These are phyloP conservation scores for Aphaenogaster floridana DNA, from an alignment of 1,140 invertebrate species.

Conservation along the genomic window DNA sequence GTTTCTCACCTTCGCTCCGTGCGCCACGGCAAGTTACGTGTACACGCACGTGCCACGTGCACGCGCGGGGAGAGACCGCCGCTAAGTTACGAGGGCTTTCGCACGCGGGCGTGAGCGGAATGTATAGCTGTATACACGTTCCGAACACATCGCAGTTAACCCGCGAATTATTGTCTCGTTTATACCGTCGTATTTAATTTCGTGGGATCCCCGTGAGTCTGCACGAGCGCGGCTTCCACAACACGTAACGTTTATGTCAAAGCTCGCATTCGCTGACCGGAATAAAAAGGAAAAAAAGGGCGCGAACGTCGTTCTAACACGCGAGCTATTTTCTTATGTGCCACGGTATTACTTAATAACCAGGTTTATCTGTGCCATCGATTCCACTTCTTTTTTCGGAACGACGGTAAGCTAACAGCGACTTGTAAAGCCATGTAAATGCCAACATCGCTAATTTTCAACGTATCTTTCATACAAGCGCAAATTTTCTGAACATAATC, in stretches of 20 bases:
- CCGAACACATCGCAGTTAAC: conserved; percentile 41
- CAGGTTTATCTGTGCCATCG: not conserved
- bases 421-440: not conserved
- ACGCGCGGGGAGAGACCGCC: not conserved
- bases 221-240: not conserved
- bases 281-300: conserved; percentile 2
- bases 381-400: not conserved
- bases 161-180: conserved; percentile 59
- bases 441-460: not conserved
- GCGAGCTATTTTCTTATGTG: not conserved
- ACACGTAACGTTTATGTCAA: conserved; percentile 1
- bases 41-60: conserved; percentile 21
- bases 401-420: not conserved
- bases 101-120: conserved; percentile 62
- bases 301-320: conserved; percentile 8
- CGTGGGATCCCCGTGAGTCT: conserved; percentile 31
- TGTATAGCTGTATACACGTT: conserved; percentile 24
- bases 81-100: conserved; percentile 56
- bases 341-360: not conserved
- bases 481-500: not conserved
- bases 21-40: conserved; percentile 2
- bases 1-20: conserved; percentile 55
- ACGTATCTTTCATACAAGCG: not conserved
- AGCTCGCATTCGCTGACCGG: conserved; percentile 20
- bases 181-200: conserved; percentile 57